These are phyloP conservation scores for Hycleus cichorii DNA, from an alignment of 1,140 invertebrate species.

Conservation along the genomic window DNA sequence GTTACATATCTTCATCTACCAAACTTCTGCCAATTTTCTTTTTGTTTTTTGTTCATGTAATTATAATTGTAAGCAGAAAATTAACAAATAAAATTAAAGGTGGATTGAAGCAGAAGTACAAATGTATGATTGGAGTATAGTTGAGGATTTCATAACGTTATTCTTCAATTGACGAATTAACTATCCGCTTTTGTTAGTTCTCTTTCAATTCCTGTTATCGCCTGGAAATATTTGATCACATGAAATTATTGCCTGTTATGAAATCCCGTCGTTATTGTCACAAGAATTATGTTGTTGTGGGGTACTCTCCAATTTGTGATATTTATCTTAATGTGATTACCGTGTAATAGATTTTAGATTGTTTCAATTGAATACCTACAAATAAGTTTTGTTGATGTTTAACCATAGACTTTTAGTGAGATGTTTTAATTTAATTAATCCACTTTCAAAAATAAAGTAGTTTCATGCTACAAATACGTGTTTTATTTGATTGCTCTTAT, in stretches of 20 bases:
- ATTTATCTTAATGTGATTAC: constrained; percentile 40
- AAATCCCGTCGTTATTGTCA: constrained; percentile 29
- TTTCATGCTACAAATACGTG: constrained; percentile 21
- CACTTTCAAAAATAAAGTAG: constrained; percentile 35
- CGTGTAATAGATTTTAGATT: constrained; percentile 41
- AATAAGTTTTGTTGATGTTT: constrained; percentile 40
- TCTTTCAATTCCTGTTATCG: neutral
- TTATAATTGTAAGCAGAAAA: too few species aligned
- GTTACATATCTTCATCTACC: constrained; percentile 7
- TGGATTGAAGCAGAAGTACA: constrained; percentile 23
- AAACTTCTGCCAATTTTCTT: constrained; percentile 11
- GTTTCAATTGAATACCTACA: constrained; percentile 39
- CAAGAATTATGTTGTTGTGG: constrained; percentile 29
- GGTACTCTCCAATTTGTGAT: constrained; percentile 39
- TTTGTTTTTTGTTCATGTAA: too few species aligned
- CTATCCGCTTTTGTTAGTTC: neutral
- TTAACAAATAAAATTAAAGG: neutral
- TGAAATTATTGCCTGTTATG: constrained; percentile 21
- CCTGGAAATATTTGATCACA: neutral
- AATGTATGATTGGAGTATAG: constrained; percentile 18
- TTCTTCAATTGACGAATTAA: neutral
- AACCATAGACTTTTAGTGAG: constrained; percentile 41
- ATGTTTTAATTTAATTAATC: constrained; percentile 41
- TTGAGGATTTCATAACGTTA: constrained; percentile 25
- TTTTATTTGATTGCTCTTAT: neutral